These are phyloP conservation scores for Ondatra zibethicus DNA, from an alignment of 2,113 vertebrate species.

Conservation along the genomic window DNA sequence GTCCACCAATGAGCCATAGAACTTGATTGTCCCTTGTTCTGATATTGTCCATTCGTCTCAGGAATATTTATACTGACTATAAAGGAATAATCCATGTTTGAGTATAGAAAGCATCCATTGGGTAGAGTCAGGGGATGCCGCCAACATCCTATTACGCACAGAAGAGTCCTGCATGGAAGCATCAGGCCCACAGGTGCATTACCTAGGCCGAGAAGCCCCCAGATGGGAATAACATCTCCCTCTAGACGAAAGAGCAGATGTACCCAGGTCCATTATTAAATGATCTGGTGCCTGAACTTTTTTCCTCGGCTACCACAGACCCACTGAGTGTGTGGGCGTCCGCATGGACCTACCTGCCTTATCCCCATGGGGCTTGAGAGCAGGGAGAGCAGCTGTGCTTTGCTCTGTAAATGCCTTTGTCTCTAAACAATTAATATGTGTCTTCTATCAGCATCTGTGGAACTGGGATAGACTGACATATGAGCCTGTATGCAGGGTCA, in stretches of 20 bases:
- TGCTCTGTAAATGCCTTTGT: not conserved
- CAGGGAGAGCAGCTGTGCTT: not conserved
- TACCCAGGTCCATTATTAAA: not conserved
- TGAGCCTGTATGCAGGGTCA: not conserved
- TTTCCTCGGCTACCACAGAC: not conserved
- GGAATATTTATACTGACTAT: not conserved
- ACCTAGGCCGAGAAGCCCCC: not conserved
- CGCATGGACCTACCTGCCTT: too few relatives aligned
- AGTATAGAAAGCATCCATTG: not conserved
- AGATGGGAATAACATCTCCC: not conserved
- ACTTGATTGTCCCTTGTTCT: not conserved
- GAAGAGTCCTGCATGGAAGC: not conserved
- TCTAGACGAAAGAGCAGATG: not conserved
- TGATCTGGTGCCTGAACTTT: not conserved
- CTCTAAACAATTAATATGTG: not conserved
- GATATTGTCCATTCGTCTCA: not conserved
- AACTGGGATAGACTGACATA: not conserved
- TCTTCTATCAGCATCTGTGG: not conserved
- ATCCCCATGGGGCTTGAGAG: rapidly evolving
- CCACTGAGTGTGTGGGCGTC: not conserved
- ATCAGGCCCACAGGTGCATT: not conserved
- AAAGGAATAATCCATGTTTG: not conserved
- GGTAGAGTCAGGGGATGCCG: not conserved
- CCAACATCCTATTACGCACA: not conserved
- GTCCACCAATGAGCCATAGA: too few relatives aligned